Evolutionary conservation across 23 tunicate genomes (phyloP).

Genomic region (Styela plicata): DNA sequence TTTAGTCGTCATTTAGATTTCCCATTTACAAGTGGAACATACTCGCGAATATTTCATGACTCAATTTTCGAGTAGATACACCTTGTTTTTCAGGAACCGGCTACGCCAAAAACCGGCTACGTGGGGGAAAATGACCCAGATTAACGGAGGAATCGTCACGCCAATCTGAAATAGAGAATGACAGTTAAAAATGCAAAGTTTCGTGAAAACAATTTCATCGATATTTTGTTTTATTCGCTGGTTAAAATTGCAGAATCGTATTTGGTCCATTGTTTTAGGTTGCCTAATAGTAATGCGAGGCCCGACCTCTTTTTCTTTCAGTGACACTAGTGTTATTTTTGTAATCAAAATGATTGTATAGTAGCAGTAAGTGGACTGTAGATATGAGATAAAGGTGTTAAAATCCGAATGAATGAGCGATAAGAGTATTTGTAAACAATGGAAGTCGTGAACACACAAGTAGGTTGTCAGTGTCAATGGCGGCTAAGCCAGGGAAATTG

Average conservation of each 20-base stretch:
- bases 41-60: too few relatives aligned
- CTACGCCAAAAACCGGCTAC: neutral
- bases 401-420: neutral
- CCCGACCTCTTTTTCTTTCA: too few relatives aligned
- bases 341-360: too few relatives aligned
- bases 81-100: neutral
- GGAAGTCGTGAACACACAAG: neutral
- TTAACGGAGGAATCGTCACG: conserved; percentile 16
- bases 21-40: too few relatives aligned
- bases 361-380: too few relatives aligned
- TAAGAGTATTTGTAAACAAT: conserved; percentile 11
- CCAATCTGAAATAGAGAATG: conserved; percentile 1
- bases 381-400: conserved; percentile 4
- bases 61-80: neutral
- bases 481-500: neutral
- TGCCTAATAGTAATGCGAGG: too few relatives aligned
- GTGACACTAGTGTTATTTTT: too few relatives aligned
- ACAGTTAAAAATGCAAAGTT: neutral
- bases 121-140: conserved; percentile 16
- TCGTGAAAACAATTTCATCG: too few relatives aligned
- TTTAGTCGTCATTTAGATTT: too few relatives aligned
- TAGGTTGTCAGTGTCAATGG: neutral
- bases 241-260: too few relatives aligned
- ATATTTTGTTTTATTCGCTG: too few relatives aligned
- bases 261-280: too few relatives aligned